Evolutionary conservation across 2,888 invertebrate genomes (phyloP), one percentile per base, ranked within the genome.

Genomic region (Lobophora halterata): DNA sequence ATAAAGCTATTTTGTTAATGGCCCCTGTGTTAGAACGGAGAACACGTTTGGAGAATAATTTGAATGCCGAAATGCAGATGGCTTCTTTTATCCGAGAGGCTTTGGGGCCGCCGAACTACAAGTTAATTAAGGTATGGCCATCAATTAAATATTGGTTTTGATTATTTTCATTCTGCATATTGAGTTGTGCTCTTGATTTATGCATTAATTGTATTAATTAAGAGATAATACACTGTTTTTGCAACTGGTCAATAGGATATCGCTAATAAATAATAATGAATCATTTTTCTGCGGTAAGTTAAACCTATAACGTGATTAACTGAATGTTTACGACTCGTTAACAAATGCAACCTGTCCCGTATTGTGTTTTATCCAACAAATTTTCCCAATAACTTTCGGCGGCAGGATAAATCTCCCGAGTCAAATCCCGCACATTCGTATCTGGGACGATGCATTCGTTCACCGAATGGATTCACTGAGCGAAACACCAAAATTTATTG

Each of bases 401-500:
- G 48, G 46, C 49, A 29, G 52, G 55, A 75, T 76, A 72, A 76
- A 78, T 76, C 72, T 63, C 54, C 63, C 56, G 55, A 73, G 66
- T 77, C 72, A 78, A 73, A 79, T 73, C 77, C 71, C 70, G 65
- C 60, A 72, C 71, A 72, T 77, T 75, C 78, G 78, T 79, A 82
- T 83, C 78, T 81, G 74, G 83, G 79, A 75, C 86, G 83, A 79
- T 87, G 87, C 86, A 87, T 86, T 85, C 80, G 80, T 77, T 82
- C 77, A 78, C 58, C 74, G 72, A 79, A 74, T 74, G 80, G 81
- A 83, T 81, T 79, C 85, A 81, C 75, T 83, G 80, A 82, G 77
- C 81, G 86, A 86, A 86, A 85, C 86, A 83, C 86, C 83, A 66
- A 86, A 87, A 87, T 87, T 87, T 87, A 87, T 87, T 87, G 68